phyloP scores from a whole-genome alignment of 2,113 vertebrate species.

The Caranx melampygus region DNA sequence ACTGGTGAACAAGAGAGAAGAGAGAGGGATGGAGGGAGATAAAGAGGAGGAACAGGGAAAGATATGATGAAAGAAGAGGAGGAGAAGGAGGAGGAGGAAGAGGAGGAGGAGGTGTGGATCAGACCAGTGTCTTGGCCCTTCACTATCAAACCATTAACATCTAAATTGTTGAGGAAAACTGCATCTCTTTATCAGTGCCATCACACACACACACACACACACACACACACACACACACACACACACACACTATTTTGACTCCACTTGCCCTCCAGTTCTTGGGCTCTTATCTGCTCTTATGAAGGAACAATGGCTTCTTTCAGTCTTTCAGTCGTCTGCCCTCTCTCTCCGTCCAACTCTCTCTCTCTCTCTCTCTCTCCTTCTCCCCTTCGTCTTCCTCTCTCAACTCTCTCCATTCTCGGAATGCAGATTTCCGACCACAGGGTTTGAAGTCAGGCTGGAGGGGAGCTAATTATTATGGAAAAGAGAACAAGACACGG shows the following conservation, averaged over 20 bases:
- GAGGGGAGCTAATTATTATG: constrained; percentile 81
- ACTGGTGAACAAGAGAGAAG: neutral
- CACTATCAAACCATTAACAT: constrained; percentile 55
- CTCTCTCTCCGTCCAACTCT: constrained; percentile 51
- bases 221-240: neutral
- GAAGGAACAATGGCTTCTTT: constrained; percentile 81
- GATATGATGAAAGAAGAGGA: neutral
- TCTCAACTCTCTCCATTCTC: constrained; percentile 58
- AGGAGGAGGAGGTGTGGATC: constrained; percentile 30
- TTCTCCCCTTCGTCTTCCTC: constrained; percentile 54
- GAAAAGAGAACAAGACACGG: constrained; percentile 75
- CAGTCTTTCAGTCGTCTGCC: constrained; percentile 72
- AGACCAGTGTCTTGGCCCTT: constrained; percentile 33
- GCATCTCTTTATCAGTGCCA: constrained; percentile 58
- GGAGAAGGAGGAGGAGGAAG: neutral
- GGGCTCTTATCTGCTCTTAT: constrained; percentile 77
- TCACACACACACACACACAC: constrained; percentile 39
- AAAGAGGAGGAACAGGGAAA: neutral
- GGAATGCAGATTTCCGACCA: constrained; percentile 83
- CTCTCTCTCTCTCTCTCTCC: constrained; percentile 26
- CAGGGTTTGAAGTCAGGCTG: constrained; percentile 78
- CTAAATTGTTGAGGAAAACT: constrained; percentile 59
- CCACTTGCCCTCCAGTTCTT: constrained; percentile 74
- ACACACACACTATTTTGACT: constrained; percentile 66
- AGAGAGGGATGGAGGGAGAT: neutral